Evolutionary conservation across 1,140 invertebrate genomes (phyloP).

Genomic region (Augochlora pura): DNA sequence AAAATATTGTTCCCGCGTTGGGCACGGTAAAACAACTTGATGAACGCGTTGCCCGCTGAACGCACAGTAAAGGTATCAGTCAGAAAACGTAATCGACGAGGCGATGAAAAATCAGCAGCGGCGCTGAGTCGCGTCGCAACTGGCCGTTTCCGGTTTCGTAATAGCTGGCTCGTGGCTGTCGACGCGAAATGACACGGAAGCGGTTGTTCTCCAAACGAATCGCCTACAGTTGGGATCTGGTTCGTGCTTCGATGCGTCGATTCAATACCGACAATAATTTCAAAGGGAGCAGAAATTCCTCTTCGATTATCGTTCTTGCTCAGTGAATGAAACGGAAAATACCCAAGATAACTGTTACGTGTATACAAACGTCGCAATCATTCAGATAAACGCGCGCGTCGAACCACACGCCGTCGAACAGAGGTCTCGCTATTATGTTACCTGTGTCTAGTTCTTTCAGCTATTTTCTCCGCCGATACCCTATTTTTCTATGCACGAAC

Average conservation of each 20-base stretch:
- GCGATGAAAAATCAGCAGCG: conserved; percentile 46
- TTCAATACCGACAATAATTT: conserved; percentile 56
- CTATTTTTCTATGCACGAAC: too few relatives aligned
- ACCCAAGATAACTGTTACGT: conserved; percentile 20
- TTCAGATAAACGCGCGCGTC: not conserved
- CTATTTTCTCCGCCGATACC: too few relatives aligned
- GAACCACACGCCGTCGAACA: too few relatives aligned
- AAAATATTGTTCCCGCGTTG: too few relatives aligned
- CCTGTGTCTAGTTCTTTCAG: too few relatives aligned
- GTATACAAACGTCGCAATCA: not conserved
- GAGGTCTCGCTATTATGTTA: too few relatives aligned
- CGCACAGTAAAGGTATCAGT: conserved; percentile 13
- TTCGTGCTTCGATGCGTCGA: conserved; percentile 56
- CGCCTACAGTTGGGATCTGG: conserved; percentile 18
- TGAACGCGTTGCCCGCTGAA: not conserved
- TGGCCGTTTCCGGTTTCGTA: conserved; percentile 62
- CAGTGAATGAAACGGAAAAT: conserved; percentile 9
- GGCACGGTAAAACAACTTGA: not conserved
- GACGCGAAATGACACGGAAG: conserved; percentile 65
- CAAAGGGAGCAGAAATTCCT: conserved; percentile 48
- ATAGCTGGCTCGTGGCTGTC: conserved; percentile 55
- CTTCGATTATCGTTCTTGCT: conserved; percentile 27
- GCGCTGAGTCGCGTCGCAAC: conserved; percentile 36
- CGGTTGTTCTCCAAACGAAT: conserved; percentile 50
- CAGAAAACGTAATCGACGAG: conserved; percentile 35